A percentile compares a stretch with the other conserved stretches of the same genome.
Evolutionary conservation across 2,888 invertebrate genomes (phyloP).

Genomic region (Tineola bisselliella): DNA sequence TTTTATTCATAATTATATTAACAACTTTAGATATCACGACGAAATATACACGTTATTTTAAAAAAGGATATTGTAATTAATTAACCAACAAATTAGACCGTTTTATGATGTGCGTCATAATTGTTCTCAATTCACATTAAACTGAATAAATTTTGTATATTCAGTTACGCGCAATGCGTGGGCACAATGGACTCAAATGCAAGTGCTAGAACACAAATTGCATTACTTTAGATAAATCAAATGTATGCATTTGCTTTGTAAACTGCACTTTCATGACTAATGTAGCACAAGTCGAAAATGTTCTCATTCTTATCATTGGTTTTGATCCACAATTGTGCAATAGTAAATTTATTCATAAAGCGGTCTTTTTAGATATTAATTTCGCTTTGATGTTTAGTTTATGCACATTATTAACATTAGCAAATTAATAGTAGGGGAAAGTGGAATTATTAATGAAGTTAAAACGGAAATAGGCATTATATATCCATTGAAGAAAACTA

Average conservation of each 20-base stretch:
- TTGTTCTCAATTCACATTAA: not conserved
- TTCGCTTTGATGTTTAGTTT: too few relatives aligned
- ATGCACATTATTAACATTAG: too few relatives aligned
- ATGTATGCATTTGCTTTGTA: slow-evolving; percentile 2
- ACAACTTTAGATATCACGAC: too few relatives aligned
- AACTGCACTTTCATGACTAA: too few relatives aligned
- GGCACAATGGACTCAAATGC: not conserved
- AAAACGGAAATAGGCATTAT: too few relatives aligned
- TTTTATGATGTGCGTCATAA: not conserved
- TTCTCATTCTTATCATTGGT: not conserved
- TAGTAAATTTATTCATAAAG: too few relatives aligned
- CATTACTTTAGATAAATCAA: slow-evolving; percentile 11
- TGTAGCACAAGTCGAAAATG: not conserved
- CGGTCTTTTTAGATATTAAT: too few relatives aligned
- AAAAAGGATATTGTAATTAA: not conserved
- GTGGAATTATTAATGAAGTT: too few relatives aligned
- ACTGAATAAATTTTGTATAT: not conserved
- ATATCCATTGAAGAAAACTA: too few relatives aligned
- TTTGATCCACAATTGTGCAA: not conserved
- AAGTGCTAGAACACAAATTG: slow-evolving; percentile 4
- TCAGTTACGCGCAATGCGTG: not conserved
- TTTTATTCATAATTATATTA: too few relatives aligned
- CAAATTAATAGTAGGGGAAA: too few relatives aligned
- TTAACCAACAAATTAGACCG: not conserved
- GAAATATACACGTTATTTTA: not conserved